Evolutionary conservation across 2,888 invertebrate genomes (phyloP), one percentile per base, ranked within the genome.

Genomic region (Mechanitis mazaeus): DNA sequence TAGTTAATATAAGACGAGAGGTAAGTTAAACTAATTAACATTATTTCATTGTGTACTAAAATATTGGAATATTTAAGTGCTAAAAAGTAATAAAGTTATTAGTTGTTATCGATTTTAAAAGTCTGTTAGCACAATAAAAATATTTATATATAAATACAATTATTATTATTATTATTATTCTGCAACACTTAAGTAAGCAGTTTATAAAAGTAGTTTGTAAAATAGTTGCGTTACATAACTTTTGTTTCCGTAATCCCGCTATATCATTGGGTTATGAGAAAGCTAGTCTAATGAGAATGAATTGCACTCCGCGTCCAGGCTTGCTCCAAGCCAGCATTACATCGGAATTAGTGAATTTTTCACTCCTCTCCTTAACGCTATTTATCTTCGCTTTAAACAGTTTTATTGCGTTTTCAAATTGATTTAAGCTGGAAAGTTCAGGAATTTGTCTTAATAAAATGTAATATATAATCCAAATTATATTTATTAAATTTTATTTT

Each of bases 301-400:
- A 88, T 87, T 82, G 85, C 84, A 73, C 76, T 73, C 71, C 72
- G 72, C 70, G 76, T 75, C 75, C 71, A 71, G 69, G 35, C 56
- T 59, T 45, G 50, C 59, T 70, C 69, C 69, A 67, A 64, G 63
- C 75, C 76, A 72, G 68, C 75, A 74, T 79, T 79, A 79, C 80
- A 83, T 81, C 73, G 76, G 78, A 83, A 84, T 85, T 85, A 85
- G 83, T 80, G 78, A 83, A 85, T 85, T 87, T 85, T 86, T 85
- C 85, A 84, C 82, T 79, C 71, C 72, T 72, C 75, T 72, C 70
- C 76, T 81, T 78, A 75, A 73, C 75, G 75, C 76, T 73, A 85
- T 85, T 79, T 76, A 74, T 85, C 84, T 83, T 85, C 74, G 76
- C 80, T 81, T 80, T 76, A 79, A 77, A 75, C 59, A 68, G 75